Conservation (phyloP, 2,113 vertebrate species). For the Falcunculus frontatus region DNA sequence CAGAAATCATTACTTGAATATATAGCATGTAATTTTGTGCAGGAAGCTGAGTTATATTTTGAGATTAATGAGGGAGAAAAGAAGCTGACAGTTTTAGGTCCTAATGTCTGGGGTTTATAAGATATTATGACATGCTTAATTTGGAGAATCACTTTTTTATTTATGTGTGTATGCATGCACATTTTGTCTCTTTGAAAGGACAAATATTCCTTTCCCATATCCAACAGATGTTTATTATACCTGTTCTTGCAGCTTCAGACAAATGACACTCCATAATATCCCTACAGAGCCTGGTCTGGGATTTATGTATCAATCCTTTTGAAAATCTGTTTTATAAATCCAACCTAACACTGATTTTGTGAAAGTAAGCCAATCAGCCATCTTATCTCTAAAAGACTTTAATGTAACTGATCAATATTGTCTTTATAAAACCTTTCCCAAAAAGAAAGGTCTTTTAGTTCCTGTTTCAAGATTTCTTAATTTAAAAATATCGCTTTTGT, state of each 20-base stretch:
- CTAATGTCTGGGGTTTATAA: slow-evolving; percentile 10
- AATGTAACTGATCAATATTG: neutral
- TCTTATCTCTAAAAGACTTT: neutral
- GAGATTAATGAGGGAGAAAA: slow-evolving; percentile 35
- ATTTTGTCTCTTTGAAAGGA: slow-evolving; percentile 3
- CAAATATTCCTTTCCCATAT: neutral
- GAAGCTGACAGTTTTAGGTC: slow-evolving; percentile 29
- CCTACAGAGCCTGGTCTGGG: neutral
- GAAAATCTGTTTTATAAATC: neutral
- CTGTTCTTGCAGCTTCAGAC: neutral
- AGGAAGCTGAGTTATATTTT: slow-evolving; percentile 16
- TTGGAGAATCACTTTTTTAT: slow-evolving; percentile 1
- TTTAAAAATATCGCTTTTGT: neutral
- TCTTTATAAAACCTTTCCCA: neutral
- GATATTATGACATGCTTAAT: slow-evolving; percentile 16
- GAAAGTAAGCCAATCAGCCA: neutral
- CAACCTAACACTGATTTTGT: neutral
- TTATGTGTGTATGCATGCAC: neutral
- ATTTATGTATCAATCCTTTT: neutral
- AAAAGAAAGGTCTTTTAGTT: neutral
- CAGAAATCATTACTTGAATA: slow-evolving; percentile 39
- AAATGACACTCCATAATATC: neutral
- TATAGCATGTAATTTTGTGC: slow-evolving; percentile 6
- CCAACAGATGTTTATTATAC: neutral
- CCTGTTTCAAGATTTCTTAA: neutral